Percentiles rank a stretch among this genome's conserved stretches.
Evolutionary conservation across 2,888 invertebrate genomes (phyloP).

Genomic region (Gnatocerus cornutus): DNA sequence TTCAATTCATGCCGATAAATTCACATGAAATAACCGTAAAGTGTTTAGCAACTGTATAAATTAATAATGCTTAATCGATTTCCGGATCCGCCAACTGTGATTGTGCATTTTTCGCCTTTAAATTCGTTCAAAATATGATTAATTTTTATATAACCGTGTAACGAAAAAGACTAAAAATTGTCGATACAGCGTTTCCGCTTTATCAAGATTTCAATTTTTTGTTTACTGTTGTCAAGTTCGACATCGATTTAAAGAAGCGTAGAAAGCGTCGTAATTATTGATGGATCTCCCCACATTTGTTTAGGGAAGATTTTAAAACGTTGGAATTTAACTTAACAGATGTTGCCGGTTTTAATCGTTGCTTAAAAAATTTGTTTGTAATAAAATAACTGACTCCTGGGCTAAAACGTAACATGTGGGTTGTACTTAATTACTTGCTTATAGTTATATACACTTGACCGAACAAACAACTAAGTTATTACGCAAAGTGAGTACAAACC

Average conservation of each 20-base stretch:
- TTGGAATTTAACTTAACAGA: no score
- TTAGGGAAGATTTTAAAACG: constrained; percentile 8
- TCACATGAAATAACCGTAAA: neutral
- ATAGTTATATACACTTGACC: constrained; percentile 3
- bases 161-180: neutral
- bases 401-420: neutral
- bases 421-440: constrained; percentile 4
- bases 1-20: neutral
- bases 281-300: neutral
- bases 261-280: constrained; percentile 11
- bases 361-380: no score
- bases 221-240: constrained; percentile 10
- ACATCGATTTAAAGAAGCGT: constrained; percentile 15
- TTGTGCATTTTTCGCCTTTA: neutral
- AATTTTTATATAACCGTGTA: neutral
- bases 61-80: neutral
- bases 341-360: no score
- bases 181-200: neutral
- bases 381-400: no score
- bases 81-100: neutral
- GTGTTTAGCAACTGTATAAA: neutral
- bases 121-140: neutral
- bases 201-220: constrained; percentile 16
- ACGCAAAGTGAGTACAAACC: neutral
- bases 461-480: neutral